Base-by-base conservation (phyloP, 1,140 invertebrate species). In the Papilio polytes region DNA sequence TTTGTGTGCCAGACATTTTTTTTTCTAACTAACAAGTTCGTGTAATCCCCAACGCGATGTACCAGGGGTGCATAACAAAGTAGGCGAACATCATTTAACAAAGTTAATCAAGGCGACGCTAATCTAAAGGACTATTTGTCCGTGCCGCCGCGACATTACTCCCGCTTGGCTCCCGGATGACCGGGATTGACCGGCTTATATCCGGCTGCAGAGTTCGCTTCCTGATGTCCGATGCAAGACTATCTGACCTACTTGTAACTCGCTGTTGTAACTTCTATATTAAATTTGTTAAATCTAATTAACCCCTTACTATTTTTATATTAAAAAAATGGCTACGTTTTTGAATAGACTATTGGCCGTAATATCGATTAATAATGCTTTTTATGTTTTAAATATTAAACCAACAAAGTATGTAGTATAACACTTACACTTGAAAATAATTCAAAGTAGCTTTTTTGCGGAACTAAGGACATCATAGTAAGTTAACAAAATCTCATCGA, bases 21-120 rank as follows among this genome's bases (percentile, higher is more conserved):
- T 15, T 73, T 56, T 63, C 51, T 53, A 53, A 44, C 53, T 72
- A 76, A 81, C 80, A 82, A 63, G 22, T 74, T 83, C 78, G 81
- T 76, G 83, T 82, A 80, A 85, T 82, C 83, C 82, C 78, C 26
- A 41, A 26, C 56, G 26, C 26, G 13, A 84, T 85, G 84, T 88
- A 89, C 88, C 80, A 89, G 90, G 89, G 84, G 88, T 87, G 87
- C 86, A 91, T 92, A 92, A 88, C 85, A 86, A 88, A 91, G 85
- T 85, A 88, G 85, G 85, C 85, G 84, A 88, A 89, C 83, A 80
- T 81, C 83, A 84, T 82, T 86, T 81, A 82, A 86, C 86, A 87
- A 87, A 91, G 90, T 92, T 93, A 93, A 93, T 93, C 89, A 93
- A 91, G 88, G 88, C 87, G 86, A 85, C 82, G 85, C 87, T 92